These are phyloP conservation scores for Helleia helle DNA, from an alignment of 2,888 invertebrate species.

Conservation along the genomic window DNA sequence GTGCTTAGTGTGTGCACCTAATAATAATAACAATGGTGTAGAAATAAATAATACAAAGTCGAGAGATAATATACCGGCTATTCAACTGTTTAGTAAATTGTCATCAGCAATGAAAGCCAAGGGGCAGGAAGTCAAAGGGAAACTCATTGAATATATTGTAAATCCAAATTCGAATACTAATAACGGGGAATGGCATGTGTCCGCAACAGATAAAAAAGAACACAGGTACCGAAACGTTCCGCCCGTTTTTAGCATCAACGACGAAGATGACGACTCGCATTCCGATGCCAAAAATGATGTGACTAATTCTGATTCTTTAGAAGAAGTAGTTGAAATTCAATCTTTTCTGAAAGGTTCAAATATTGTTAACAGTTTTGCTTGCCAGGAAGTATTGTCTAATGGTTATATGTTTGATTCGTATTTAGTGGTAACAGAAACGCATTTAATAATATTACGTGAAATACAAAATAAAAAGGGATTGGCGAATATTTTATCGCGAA, in stretches of 20 bases:
- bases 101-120: constrained; percentile 92
- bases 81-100: constrained; percentile 86
- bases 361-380: constrained; percentile 89
- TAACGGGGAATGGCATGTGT: constrained; percentile 85
- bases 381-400: constrained; percentile 93
- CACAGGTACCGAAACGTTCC: constrained; percentile 92
- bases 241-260: constrained; percentile 95
- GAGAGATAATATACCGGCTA: constrained; percentile 60
- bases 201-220: constrained; percentile 86
- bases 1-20: constrained; percentile 86
- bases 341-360: constrained; percentile 88
- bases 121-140: constrained; percentile 93
- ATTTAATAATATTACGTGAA: constrained; percentile 89
- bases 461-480: constrained; percentile 83
- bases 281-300: constrained; percentile 45
- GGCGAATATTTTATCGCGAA: constrained; percentile 89
- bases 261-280: constrained; percentile 76
- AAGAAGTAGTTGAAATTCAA: constrained; percentile 87
- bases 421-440: constrained; percentile 88
- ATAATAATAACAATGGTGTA: constrained; percentile 49
- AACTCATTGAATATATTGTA: constrained; percentile 93
- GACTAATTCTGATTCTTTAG: constrained; percentile 74
- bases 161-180: constrained; percentile 82
- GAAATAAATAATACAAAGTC: constrained; percentile 31
- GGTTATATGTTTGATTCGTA: constrained; percentile 92